phyloP scores from a whole-genome alignment of 2,888 invertebrate genomes.

The Amphipyra berbera region DNA sequence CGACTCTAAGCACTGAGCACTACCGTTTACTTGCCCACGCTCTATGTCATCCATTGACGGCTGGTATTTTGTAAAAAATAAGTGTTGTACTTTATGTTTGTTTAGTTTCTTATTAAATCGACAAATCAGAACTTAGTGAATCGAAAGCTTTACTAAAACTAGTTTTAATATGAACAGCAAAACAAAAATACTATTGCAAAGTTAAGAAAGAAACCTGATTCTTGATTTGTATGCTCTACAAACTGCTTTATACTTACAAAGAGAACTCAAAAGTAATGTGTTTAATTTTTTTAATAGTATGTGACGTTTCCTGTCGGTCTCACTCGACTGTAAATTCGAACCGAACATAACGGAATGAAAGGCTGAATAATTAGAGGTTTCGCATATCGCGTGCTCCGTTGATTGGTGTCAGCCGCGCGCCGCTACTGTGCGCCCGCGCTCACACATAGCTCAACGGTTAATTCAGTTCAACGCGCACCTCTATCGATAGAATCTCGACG shows the following conservation, averaged over 20 bases:
- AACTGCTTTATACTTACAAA: slow-evolving; percentile 8
- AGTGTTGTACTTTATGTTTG: neutral
- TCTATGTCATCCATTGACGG: neutral
- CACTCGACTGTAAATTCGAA: slow-evolving; percentile 32
- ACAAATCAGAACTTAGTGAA: too few species aligned
- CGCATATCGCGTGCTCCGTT: slow-evolving; percentile 61
- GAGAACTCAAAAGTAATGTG: slow-evolving; percentile 23
- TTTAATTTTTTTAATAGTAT: slow-evolving; percentile 49
- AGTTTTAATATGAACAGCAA: neutral
- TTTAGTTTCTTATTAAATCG: too few species aligned
- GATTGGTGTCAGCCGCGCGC: slow-evolving; percentile 71
- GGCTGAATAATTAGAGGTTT: slow-evolving; percentile 71
- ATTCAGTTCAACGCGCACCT: slow-evolving; percentile 74
- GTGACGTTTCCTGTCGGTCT: slow-evolving; percentile 54
- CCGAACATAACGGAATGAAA: slow-evolving; percentile 68
- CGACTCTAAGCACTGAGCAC: slow-evolving; percentile 25
- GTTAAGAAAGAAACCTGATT: neutral
- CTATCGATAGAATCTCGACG: slow-evolving; percentile 77
- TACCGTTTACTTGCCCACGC: slow-evolving; percentile 7
- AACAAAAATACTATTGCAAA: neutral
- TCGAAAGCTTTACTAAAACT: neutral
- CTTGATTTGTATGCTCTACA: slow-evolving; percentile 25
- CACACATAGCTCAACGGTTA: slow-evolving; percentile 55
- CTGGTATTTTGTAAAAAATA: neutral
- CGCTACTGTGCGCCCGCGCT: slow-evolving; percentile 72